Evolutionary conservation across 1,140 invertebrate species (phyloP), one percentile per base, ranked within the genome.

Genomic region (Leptinotarsa lineolata): DNA sequence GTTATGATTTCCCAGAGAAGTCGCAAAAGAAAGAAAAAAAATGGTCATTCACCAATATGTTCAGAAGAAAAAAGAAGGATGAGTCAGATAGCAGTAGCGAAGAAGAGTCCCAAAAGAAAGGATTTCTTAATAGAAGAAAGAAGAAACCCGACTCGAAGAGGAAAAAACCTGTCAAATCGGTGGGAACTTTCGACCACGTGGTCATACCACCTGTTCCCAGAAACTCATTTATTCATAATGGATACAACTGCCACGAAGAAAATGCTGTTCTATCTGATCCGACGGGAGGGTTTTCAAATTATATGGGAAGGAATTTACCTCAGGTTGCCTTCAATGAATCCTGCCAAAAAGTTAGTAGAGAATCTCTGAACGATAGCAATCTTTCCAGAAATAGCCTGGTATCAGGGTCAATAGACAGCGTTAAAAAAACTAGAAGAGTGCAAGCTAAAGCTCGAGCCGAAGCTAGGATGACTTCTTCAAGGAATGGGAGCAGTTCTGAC

Each of bases 1-100:
- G 77, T 64, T 83, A 83, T 68, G 81, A 83, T 72, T 82, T 81
- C 64, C 79, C 80, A 1, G 83, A 83, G 30, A 82, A 83, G 67
- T 72, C 78, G n/a, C 54, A 74, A 24, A 87, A 87, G 74, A 87
- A 86, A 72, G 83, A 89, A 65, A 91, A 91, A 82, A 92, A 92
- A 84, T 93, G 92, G 92, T 90, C 91, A 0, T 86, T 93, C 5
- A 91, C 91, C 18, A 89, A 90, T 76, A 85, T 93, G 2, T 91
- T 93, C 77, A 86, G 90, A 77, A 84, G 89, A 81, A 91, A 90
- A 83, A 91, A 91, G 83, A 91, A 91, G 76, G 85, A 86, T n/a
- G 87, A 87, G 71, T 86, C 86, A 68, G 88, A 87, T 65, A 87
- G 88, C 30, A 91, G 89, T 54, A 89, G 88, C 59, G 88, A 90